A percentile compares a stretch with the other conserved stretches of the same genome.
phyloP scores from a whole-genome alignment of 2,113 vertebrate genomes.

The Mesembrinibis cayennensis region DNA sequence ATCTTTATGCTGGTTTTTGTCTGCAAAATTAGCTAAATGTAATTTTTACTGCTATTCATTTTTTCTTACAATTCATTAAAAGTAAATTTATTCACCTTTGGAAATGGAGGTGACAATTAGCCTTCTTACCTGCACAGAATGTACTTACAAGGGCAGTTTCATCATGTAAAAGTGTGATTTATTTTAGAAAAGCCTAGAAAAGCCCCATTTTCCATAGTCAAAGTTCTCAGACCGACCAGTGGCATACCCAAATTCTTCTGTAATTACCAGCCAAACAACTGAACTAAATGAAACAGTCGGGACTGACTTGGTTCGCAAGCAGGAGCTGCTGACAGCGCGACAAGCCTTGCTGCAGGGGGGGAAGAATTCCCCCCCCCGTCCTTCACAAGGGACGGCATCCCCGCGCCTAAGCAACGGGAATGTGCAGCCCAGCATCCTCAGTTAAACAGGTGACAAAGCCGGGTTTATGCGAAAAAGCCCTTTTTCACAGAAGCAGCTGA shows the following conservation, averaged over 20 bases:
- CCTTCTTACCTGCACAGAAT: background rate
- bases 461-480: background rate
- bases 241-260: background rate
- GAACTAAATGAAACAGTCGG: background rate
- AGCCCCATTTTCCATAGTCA: background rate
- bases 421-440: background rate
- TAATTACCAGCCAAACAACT: background rate
- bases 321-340: background rate
- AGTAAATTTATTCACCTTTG: background rate
- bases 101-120: background rate
- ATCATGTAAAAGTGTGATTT: background rate
- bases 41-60: background rate
- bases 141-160: background rate
- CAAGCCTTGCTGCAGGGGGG: background rate
- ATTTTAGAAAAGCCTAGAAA: background rate
- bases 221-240: background rate
- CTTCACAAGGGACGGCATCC: background rate
- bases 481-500: background rate
- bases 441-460: background rate
- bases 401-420: rapidly evolving
- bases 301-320: background rate
- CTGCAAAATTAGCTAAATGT: background rate
- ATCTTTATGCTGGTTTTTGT: background rate
- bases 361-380: rapidly evolving
- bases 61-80: background rate